phyloP scores from a whole-genome alignment of 2,113 vertebrate genomes.

The Xerus inauris region DNA sequence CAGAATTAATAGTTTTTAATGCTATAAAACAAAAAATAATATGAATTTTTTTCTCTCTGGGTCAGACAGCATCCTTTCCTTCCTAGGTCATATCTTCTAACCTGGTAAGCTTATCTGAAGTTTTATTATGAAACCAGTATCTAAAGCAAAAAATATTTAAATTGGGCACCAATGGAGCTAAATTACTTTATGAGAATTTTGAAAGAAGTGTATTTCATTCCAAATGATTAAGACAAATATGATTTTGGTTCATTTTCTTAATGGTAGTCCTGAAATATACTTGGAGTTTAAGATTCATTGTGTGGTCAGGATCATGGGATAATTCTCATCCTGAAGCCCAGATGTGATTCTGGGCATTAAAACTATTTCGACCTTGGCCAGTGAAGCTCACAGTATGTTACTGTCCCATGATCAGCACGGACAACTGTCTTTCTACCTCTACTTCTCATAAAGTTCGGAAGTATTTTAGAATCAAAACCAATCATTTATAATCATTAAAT shows the following conservation, averaged over 20 bases:
- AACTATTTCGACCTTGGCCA: background rate
- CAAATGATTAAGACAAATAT: background rate
- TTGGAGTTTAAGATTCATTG: background rate
- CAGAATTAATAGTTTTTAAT: background rate
- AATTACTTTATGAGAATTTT: background rate
- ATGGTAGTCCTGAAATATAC: background rate
- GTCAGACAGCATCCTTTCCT: background rate
- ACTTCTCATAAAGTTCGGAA: background rate
- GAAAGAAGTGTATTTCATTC: background rate
- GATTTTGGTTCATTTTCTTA: conserved; percentile 40
- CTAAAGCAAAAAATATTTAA: background rate
- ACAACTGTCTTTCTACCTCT: background rate
- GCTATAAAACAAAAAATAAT: background rate
- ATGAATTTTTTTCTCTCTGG: background rate
- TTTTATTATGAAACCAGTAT: conserved; percentile 2
- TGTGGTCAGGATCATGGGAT: background rate
- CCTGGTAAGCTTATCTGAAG: background rate
- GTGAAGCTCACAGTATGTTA: background rate
- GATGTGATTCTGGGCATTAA: background rate
- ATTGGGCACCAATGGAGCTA: background rate
- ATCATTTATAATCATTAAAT: background rate
- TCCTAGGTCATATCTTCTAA: background rate
- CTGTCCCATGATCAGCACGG: background rate
- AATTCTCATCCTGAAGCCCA: background rate
- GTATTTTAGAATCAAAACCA: background rate